Evolutionary conservation across 2,888 invertebrate species (phyloP), one percentile per base, ranked within the genome.

Genomic region (Meiosimyza platycephala): DNA sequence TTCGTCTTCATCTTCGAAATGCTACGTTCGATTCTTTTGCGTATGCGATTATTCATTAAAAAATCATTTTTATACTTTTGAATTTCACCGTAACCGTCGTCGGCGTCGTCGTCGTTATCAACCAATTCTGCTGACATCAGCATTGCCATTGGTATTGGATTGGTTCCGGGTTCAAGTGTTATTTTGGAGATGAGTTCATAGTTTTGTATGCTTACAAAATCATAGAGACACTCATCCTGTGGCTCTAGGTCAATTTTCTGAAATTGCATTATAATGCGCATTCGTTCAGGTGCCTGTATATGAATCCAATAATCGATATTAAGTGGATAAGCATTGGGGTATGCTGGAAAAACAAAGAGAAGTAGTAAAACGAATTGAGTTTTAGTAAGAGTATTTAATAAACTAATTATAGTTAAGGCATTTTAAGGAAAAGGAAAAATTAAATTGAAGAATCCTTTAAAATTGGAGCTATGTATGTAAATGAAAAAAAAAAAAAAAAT

Each of bases 201-300:
- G 76, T 85, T 88, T 77, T 88, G 88, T 78, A 94, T 89, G 86
- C 93, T 92, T 55, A 94, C 89, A 83, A 90, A 94, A 85, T 95
- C 95, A 84, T 95, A 95, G 3, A 94, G 89, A 80, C 95, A 95
- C 82, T 94, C 92, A 74, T 90, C 89, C 86, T 95, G 94, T 71
- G 90, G 88, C 85, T 95, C 95, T 73, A 94, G 85, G 83, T 94
- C 93, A 65, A 94, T 89, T 78, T 89, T 89, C 63, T 90, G 89
- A 83, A 94, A 93, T 79, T 91, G 90, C 71, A 94, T 88, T 6
- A 94, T 90, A 6, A 94, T 88, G 67, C 94, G 88, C 0, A 92
- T 91, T 77, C 90, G 89, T 13, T 90, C 89, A 0, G 93, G 91
- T 6, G 92, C 92, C n/a, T 88, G 83, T 57, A 95, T 89, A 76